phyloP scores from a whole-genome alignment of 2,113 vertebrate genomes.

The Galbula dea region DNA sequence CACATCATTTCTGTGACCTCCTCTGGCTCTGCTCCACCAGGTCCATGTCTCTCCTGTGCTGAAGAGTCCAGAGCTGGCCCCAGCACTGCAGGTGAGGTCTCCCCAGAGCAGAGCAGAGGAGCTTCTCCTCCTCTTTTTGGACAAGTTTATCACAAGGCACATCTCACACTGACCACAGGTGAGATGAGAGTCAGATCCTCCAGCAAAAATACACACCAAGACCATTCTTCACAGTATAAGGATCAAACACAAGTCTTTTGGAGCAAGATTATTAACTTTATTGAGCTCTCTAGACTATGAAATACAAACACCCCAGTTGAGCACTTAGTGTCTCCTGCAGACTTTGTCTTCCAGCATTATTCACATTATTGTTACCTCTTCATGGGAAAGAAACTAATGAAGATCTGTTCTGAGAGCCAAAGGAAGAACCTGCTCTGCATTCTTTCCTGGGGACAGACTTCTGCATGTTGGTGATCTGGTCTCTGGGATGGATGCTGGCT shows the following conservation, averaged over 20 bases:
- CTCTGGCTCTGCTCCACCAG: no score
- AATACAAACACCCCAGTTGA: not conserved
- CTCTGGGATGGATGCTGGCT: not conserved
- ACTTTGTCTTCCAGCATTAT: not conserved
- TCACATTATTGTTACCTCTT: not conserved
- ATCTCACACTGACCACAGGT: not conserved
- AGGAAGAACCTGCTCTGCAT: not conserved
- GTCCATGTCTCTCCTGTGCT: no score
- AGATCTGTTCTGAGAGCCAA: not conserved
- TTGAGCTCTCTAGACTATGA: not conserved
- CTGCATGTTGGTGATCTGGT: not conserved
- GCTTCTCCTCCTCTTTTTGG: not conserved
- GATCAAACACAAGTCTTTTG: not conserved
- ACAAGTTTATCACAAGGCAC: not conserved
- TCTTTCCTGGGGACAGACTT: accelerated
- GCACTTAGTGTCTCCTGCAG: not conserved
- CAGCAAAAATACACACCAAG: not conserved
- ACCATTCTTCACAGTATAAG: not conserved
- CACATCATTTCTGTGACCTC: no score
- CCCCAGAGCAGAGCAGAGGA: no score
- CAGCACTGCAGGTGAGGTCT: no score
- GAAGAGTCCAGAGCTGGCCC: no score
- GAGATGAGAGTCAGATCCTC: not conserved
- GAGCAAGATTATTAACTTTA: not conserved
- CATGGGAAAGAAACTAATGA: not conserved